Evolutionary conservation across 2,888 invertebrate genomes (phyloP), one percentile per base, ranked within the genome.

Genomic region (Dasysyrphus albostriatus): DNA sequence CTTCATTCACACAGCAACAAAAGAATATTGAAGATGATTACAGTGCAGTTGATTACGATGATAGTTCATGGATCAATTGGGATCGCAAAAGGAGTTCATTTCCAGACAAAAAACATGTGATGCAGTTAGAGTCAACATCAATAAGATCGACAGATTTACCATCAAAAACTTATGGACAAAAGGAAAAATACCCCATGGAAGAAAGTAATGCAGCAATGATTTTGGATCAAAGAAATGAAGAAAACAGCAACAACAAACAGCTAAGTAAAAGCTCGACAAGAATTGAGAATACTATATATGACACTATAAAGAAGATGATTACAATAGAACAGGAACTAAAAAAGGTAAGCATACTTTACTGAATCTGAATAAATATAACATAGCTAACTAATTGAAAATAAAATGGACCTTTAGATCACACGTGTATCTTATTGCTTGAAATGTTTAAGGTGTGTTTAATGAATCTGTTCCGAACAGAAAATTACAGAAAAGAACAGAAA

Each of bases 301-400:
- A 94, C 85, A 94, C 94, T 58, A 94, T 94, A 90, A 94, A 94
- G 88, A 93, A 94, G 88, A 92, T 94, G 90, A 91, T 94, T 76
- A 93, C 94, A 70, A 93, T 94, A 92, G 94, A 94, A 89, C 93
- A 94, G 89, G 92, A 92, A 88, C 90, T 88, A 9, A 83, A 85
- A 24, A 78, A 81, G 80, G 88, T 88, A 49, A 77, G 74, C 5
- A 8, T 16, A 16, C 12, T 10, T 39, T 37, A 37, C 1, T 34
- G 5, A 3, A n/a, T n/a, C 7, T 37, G 8, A 37, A 37, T 7
- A 37, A 37, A 8, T 37, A 8, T 2, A 34, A 34, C 34, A 24
- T 34, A 24, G 3, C 3, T 24, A 24, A 24, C 3, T 24, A 3
- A 24, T 24, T 24, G 1, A 24, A 24, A 24, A 24, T 24, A 24